Evolutionary conservation across 37 sponge, comb jelly and placozoan species (phyloP).

Genomic region (Sycon ciliatum): DNA sequence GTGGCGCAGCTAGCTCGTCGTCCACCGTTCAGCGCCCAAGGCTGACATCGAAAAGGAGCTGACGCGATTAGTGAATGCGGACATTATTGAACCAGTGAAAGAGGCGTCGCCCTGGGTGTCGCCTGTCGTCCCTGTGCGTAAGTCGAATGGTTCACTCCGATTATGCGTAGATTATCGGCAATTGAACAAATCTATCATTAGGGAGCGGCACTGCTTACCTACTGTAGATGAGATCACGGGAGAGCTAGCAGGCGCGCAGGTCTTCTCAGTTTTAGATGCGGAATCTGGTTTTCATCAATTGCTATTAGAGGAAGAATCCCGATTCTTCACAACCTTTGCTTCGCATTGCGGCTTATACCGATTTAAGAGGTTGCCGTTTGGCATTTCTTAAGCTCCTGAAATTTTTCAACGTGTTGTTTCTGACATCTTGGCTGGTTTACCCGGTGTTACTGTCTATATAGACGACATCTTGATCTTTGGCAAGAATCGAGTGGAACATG

Average conservation of each 20-base stretch:
- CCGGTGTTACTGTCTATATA: not conserved
- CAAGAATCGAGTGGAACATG: conserved; percentile 11
- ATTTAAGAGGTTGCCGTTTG: not conserved
- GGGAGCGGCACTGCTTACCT: conserved; percentile 5
- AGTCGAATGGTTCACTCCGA: conserved; percentile 12
- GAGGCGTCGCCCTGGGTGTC: too few relatives aligned
- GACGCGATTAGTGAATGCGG: too few relatives aligned
- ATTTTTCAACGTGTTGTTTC: not conserved
- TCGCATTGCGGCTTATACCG: not conserved
- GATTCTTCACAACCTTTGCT: not conserved
- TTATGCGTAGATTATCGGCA: conserved; percentile 14
- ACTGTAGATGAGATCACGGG: conserved; percentile 9
- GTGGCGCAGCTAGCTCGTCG: too few relatives aligned
- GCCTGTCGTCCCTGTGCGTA: conserved; percentile 18
- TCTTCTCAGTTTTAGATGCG: conserved; percentile 8
- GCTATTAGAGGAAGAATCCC: not conserved
- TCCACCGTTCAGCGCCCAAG: too few relatives aligned
- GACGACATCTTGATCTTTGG: conserved; percentile 13
- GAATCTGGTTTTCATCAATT: conserved; percentile 2
- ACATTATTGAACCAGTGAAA: too few relatives aligned
- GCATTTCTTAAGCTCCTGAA: not conserved
- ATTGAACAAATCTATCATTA: not conserved
- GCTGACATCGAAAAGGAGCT: too few relatives aligned
- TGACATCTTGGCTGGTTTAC: too few relatives aligned
- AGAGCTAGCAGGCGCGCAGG: conserved; percentile 2